Evolutionary conservation across 1,140 invertebrate genomes (phyloP), one percentile per base, ranked within the genome.

Genomic region (Calliphora vicina): DNA sequence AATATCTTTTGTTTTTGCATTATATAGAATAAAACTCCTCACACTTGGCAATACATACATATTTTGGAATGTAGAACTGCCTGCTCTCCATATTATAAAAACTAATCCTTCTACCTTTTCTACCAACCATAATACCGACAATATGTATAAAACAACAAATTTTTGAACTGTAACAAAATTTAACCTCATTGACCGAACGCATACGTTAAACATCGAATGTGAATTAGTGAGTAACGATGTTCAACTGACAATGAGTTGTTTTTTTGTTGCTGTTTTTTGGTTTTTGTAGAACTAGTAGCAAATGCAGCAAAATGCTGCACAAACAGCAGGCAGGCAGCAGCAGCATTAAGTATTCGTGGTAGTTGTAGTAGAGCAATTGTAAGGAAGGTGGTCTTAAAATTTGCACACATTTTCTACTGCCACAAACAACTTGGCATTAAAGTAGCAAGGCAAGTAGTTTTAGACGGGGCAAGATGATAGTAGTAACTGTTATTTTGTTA

Each of bases 121-220:
- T 13, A 43, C 42, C 42, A 43, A 43, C 42, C 42, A 43, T 43
- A 6, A 43, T 13, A 50, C 45, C 45, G 45, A 50, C 45, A 43
- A 43, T 50, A 4, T 35, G 29, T 35, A 35, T 35, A 35, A 35
- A 50, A 50, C 45, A 50, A 50, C 45, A 4, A 50, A 50, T 50
- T 50, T 50, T 50, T 50, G 74, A 78, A 78, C 74, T 78, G 74
- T 78, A 78, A 78, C 74, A 78, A 78, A 78, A 78, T 78, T 88
- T 88, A 88, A 88, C 87, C 87, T 88, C 87, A 88, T 88, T 88
- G 87, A 88, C 87, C 87, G 88, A 88, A 88, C 87, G 87, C 87
- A 88, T 88, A 88, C 87, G 87, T 88, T 86, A 87, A 88, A 88
- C 87, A 88, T 88, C 87, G 88, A 88, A 88, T 88, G 87, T 88